Evolutionary conservation across 2,113 vertebrate genomes (phyloP), one percentile per base, ranked within the genome.

Genomic region (Aspiorhynchus laticeps): DNA sequence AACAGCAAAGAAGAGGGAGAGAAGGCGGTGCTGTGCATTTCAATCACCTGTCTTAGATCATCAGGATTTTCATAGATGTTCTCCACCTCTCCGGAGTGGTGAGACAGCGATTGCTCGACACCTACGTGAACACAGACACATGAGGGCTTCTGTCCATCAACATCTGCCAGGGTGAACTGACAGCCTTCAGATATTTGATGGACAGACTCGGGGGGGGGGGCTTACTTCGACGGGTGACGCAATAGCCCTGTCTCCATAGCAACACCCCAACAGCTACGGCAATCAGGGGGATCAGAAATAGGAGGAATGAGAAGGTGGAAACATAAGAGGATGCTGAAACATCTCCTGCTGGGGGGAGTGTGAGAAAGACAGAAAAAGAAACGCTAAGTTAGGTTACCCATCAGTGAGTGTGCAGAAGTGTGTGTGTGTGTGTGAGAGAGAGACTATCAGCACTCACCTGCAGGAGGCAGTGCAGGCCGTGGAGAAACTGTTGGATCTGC

Each of bases 21-120:
- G 51, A 69, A 78, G 5, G 38, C 84, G 87, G 67, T 7, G 21
- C 8, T 84, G 15, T 48, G 24, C 38, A 61, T 38, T 63, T 65
- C 65, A 87, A 89, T 93, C 93, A 96, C 95, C 94, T 95, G 94
- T 94, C 93, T 93, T 69, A 95, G 81, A 86, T 94, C 92, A 59
- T 94, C 94, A 65, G 94, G 95, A 92, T 95, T 92, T 88, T 95
- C 95, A 90, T 96, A 96, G 90, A 95, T 91, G 91, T 96, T 96
- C 84, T 94, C 94, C 48, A 86, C 87, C 63, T 95, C 93, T 82
- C 93, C 85, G 2, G 92, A 92, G 9, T 90, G 90, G 84, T 93
- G 88, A 77, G 95, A 95, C 80, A 93, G 89, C 56, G 94, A 95
- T 79, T 91, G 92, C 82, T 95, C 93, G 74, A 95, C 63, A 86